Evolutionary conservation across 2,888 invertebrate genomes (phyloP).

Genomic region (Schizaphis graminum): DNA sequence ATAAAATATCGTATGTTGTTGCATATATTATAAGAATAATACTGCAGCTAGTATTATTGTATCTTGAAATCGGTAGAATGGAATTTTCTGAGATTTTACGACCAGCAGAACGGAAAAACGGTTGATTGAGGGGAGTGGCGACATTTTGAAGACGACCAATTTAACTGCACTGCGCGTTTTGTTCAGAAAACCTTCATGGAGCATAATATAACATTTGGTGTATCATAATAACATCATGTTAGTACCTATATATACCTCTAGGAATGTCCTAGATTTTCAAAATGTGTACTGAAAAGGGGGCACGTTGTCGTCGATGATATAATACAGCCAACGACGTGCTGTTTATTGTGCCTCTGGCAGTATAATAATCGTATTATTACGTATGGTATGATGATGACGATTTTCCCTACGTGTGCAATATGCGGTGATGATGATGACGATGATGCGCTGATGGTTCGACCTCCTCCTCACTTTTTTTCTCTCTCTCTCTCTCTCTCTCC

Average conservation of each 20-base stretch:
- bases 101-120: neutral
- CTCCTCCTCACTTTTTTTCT: neutral
- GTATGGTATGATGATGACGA: neutral
- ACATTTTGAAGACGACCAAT: neutral
- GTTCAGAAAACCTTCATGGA: neutral
- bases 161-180: neutral
- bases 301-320: neutral
- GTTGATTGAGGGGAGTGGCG: neutral
- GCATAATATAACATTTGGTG: neutral
- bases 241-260: neutral
- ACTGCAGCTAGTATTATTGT: neutral
- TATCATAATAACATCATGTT: neutral
- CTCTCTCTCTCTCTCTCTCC: neutral
- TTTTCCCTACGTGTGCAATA: conserved; percentile 38
- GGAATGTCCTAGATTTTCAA: neutral
- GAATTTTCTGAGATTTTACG: neutral
- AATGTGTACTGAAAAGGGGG: neutral
- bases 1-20: too few species aligned
- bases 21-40: neutral
- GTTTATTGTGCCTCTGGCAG: neutral
- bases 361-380: neutral
- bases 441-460: conserved; percentile 1
- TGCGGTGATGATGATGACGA: neutral
- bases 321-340: neutral
- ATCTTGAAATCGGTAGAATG: neutral